phyloP scores from a whole-genome alignment of 2,888 invertebrate species.

The Scaptomyza flava region DNA sequence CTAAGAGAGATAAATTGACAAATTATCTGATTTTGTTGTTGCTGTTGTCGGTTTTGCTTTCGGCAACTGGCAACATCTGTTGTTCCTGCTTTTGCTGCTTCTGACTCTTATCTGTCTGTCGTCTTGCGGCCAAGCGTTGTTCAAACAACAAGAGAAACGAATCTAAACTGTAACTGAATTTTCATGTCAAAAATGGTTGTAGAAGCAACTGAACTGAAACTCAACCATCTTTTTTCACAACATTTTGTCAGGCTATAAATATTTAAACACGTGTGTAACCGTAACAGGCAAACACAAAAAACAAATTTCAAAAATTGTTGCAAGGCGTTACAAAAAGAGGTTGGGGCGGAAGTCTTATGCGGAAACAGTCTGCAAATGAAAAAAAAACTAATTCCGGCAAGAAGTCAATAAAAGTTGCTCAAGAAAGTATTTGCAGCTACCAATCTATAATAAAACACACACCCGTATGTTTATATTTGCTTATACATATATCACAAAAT shows the following conservation, averaged over 20 bases:
- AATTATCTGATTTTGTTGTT: conserved; percentile 19
- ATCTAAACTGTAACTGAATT: conserved; percentile 12
- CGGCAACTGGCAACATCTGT: conserved; percentile 58
- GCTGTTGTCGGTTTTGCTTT: conserved; percentile 23
- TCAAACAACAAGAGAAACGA: conserved; percentile 29
- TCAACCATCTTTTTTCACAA: conserved; percentile 66
- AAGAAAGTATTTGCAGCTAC: conserved; percentile 7
- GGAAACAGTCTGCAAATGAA: conserved; percentile 22
- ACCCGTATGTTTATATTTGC: background rate
- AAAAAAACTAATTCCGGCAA: conserved; percentile 27
- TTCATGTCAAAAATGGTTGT: conserved; percentile 20
- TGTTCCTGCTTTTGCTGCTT: background rate
- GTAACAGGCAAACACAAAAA: conserved; percentile 32
- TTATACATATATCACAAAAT: background rate
- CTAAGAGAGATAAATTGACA: conserved; percentile 37
- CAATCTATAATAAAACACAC: conserved; percentile 13
- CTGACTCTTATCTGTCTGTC: conserved; percentile 13
- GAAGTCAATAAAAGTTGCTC: conserved; percentile 7
- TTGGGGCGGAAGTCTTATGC: conserved; percentile 11
- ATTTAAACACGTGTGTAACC: conserved; percentile 78
- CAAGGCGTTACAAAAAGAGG: conserved; percentile 21
- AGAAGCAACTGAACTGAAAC: conserved; percentile 14
- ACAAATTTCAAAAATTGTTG: conserved; percentile 31
- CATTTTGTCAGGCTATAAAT: conserved; percentile 76
- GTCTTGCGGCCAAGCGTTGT: conserved; percentile 43